Conservation (phyloP, 2,888 invertebrate genomes). For the Tipula unca region DNA sequence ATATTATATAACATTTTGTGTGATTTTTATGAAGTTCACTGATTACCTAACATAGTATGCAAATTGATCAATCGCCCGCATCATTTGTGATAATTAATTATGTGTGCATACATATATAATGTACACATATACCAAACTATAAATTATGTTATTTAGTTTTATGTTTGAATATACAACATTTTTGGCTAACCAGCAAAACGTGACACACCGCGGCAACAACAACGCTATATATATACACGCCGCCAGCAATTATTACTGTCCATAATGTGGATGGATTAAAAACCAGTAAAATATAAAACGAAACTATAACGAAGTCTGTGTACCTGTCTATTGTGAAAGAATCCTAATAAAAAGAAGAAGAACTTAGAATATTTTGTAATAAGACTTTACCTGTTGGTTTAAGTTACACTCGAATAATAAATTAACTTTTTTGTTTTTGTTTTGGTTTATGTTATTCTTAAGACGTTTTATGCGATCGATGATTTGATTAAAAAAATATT, state of each 20-base stretch:
- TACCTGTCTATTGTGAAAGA: too few species aligned
- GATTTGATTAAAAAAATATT: neutral
- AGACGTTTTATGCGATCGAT: neutral
- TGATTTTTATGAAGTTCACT: too few species aligned
- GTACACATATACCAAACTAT: too few species aligned
- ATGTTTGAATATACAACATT: neutral
- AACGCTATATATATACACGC: neutral
- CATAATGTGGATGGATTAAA: neutral
- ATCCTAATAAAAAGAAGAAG: neutral
- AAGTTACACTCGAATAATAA: neutral
- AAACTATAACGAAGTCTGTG: neutral
- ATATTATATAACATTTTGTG: too few species aligned
- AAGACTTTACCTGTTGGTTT: slow-evolving; percentile 8
- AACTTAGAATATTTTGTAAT: neutral
- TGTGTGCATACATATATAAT: too few species aligned
- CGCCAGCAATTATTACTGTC: neutral
- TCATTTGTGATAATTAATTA: too few species aligned
- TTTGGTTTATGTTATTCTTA: neutral
- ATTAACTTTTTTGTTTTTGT: neutral
- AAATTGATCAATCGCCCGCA: too few species aligned
- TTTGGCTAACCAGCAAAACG: neutral
- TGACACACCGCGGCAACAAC: neutral
- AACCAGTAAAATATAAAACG: neutral
- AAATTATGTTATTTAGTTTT: too few species aligned
- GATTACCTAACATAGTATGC: too few species aligned